These are phyloP conservation scores for Okamejei kenojei DNA, from an alignment of 2,797 vertebrate genomes.

Conservation along the genomic window DNA sequence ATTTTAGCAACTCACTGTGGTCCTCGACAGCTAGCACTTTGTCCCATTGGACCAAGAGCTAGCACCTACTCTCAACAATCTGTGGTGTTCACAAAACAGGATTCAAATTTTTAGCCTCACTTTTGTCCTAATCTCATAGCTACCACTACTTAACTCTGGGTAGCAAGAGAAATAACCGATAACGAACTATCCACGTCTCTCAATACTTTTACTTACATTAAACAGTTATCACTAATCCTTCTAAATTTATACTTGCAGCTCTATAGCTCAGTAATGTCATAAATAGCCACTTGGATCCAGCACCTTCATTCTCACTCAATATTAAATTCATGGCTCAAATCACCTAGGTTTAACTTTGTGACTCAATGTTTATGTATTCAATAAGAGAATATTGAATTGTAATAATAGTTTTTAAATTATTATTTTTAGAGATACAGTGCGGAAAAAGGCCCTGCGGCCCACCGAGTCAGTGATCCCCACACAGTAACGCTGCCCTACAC, in stretches of 20 bases:
- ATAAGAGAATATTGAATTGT: neutral
- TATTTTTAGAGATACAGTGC: too few species aligned
- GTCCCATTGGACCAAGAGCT: slow-evolving; percentile 36
- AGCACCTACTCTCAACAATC: neutral
- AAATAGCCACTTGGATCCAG: neutral
- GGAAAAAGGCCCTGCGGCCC: too few species aligned
- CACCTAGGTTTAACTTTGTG: neutral
- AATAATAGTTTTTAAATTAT: neutral
- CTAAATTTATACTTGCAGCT: neutral
- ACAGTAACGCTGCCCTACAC: too few species aligned
- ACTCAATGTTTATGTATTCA: neutral
- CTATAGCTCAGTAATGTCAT: neutral
- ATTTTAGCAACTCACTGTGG: slow-evolving; percentile 21
- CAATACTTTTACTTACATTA: neutral
- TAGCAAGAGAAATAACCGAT: neutral
- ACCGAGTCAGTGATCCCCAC: too few species aligned
- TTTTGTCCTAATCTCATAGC: slow-evolving; percentile 1
- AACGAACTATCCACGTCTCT: neutral
- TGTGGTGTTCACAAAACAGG: neutral
- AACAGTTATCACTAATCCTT: neutral
- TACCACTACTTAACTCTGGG: too few species aligned
- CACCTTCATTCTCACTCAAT: neutral
- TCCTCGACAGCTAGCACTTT: neutral
- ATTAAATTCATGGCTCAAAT: neutral
- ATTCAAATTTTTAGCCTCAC: neutral